Evolutionary conservation across 2,113 vertebrate species (phyloP), one percentile per base, ranked within the genome.

Genomic region (Caranx ignobilis): DNA sequence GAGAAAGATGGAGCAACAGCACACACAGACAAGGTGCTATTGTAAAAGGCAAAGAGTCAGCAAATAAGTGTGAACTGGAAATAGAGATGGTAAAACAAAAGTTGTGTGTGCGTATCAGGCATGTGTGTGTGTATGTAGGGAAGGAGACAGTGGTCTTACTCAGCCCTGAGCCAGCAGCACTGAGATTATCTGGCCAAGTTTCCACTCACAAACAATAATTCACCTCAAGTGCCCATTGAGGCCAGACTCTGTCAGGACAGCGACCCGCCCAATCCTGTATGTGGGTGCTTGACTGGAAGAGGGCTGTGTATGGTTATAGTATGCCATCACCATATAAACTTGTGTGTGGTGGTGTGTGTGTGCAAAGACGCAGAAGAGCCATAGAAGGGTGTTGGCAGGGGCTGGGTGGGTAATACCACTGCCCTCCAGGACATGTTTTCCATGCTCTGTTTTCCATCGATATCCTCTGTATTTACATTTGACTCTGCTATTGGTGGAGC

Each of bases 171-270:
- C 92, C 84, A 89, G 89, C 84, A 88, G 84, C 81, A 64, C 67
- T 70, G 78, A 89, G 88, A 89, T 91, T 86, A 85, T 89, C 84
- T 84, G 87, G 92, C 94, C 93, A 95, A 94, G 93, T 95, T 95
- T 95, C 95, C 93, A 94, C 89, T 93, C 68, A 16, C 89, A 89
- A 94, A 95, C 92, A 94, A 94, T 95, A 94, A 95, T 94, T 95
- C 94, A 93, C 87, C 91, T 92, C 89, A 93, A 95, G 92, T 93
- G 90, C 88, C 89, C 79, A 92, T 87, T 91, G 81, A 89, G 87
- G 77, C 50, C 56, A 83, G 70, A 87, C 79, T 77, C 32, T 78
- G 89, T 87, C 82, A 84, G 84, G 81, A 77, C 71, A 63, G 83
- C 15, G 75, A 86, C 89, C 88, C 86, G 81, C 90, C 90, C 91